phyloP scores from a whole-genome alignment of 2,888 invertebrate genomes.

The Sylvicola fuscatus region DNA sequence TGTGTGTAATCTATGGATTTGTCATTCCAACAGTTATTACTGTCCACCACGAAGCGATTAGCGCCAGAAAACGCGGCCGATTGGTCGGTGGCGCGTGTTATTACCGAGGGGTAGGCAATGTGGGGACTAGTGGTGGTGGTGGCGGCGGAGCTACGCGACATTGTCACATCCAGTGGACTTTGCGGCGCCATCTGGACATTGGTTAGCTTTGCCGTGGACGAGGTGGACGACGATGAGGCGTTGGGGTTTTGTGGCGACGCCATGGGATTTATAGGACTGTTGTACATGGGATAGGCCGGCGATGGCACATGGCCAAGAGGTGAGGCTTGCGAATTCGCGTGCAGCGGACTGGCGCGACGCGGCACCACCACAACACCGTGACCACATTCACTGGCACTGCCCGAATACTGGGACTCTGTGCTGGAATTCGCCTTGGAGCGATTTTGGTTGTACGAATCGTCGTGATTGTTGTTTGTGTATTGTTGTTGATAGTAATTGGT shows the following conservation, averaged over 20 bases:
- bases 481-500: too few species aligned
- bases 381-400: conserved; percentile 27
- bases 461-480: conserved; percentile 32
- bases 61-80: too few species aligned
- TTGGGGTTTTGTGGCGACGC: conserved; percentile 51
- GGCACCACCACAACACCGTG: conserved; percentile 38
- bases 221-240: conserved; percentile 1
- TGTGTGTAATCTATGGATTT: too few species aligned
- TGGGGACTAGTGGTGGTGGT: conserved; percentile 21
- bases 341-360: conserved; percentile 44
- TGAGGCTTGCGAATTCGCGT: conserved; percentile 48
- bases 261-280: conserved; percentile 60
- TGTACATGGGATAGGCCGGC: conserved; percentile 67
- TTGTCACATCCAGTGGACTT: conserved; percentile 48
- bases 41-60: too few species aligned
- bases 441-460: conserved; percentile 34
- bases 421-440: conserved; percentile 39
- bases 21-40: too few species aligned
- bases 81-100: conserved; percentile 36
- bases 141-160: conserved; percentile 33
- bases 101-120: conserved; percentile 58
- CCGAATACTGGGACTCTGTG: conserved; percentile 39
- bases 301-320: conserved; percentile 54
- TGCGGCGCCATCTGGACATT: conserved; percentile 32
- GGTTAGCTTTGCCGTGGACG: conserved; percentile 4